A percentile compares a stretch with the other conserved stretches of the same genome.
These are phyloP conservation scores for Vireo altiloquus DNA, from an alignment of 2,113 vertebrate genomes.

Conservation along the genomic window DNA sequence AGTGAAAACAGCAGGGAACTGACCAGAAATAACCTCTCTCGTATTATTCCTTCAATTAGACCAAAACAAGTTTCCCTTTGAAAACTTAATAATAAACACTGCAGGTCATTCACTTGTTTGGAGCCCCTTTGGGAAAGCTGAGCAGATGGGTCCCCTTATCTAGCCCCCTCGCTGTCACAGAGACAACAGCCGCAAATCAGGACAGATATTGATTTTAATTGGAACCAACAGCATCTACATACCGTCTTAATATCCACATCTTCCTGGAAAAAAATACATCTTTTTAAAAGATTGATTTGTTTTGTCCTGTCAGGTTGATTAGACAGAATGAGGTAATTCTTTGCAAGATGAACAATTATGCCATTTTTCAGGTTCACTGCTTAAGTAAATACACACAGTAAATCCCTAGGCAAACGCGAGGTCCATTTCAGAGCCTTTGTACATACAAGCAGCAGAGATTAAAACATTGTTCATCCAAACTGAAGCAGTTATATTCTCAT, in stretches of 20 bases:
- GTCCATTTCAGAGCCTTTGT: constrained; percentile 37
- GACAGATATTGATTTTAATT: constrained; percentile 83
- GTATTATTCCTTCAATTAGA: constrained; percentile 84
- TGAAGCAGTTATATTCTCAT: constrained; percentile 27
- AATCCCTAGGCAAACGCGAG: constrained; percentile 25
- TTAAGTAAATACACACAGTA: constrained; percentile 25
- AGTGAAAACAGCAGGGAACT: constrained; percentile 83
- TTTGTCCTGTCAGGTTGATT: constrained; percentile 62
- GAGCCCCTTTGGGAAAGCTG: constrained; percentile 73
- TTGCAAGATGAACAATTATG: constrained; percentile 46
- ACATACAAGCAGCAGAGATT: not conserved
- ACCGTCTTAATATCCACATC: constrained; percentile 75
- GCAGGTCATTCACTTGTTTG: constrained; percentile 80
- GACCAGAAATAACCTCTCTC: constrained; percentile 81
- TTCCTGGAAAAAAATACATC: constrained; percentile 62
- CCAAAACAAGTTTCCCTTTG: constrained; percentile 83
- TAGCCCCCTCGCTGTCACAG: constrained; percentile 70
- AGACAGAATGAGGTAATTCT: constrained; percentile 64
- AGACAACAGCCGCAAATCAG: constrained; percentile 77
- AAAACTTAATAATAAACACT: constrained; percentile 85
- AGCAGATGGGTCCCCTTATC: constrained; percentile 79
- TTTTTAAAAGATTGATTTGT: constrained; percentile 40
- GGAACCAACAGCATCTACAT: constrained; percentile 77
- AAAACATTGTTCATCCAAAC: constrained; percentile 17
- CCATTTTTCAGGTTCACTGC: constrained; percentile 59